Percentiles rank a stretch among this genome's conserved stretches.
These are phyloP conservation scores for Elaphurus davidianus DNA, from an alignment of 2,113 vertebrate genomes.

Conservation along the genomic window DNA sequence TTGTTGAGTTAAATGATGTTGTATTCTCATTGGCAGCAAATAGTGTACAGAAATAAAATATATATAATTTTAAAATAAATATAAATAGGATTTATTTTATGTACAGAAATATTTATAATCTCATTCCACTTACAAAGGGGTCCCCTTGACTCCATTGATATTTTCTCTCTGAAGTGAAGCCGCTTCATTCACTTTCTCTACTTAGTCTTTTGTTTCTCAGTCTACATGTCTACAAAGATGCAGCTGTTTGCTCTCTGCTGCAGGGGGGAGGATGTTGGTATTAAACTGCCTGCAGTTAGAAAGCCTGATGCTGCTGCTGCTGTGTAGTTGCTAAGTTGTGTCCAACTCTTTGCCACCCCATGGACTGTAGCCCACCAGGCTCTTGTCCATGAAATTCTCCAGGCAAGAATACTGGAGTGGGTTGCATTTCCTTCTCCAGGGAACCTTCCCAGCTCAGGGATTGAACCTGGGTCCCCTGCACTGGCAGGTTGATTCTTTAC, in stretches of 20 bases:
- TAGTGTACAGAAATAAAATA: accelerated
- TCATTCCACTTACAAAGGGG: neutral
- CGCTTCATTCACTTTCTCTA: accelerated
- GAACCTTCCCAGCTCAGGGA: neutral
- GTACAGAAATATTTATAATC: neutral
- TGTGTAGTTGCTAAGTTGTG: neutral
- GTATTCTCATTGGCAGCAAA: accelerated
- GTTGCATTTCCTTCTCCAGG: neutral
- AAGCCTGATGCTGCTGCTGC: neutral
- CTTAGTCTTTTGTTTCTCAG: too few species aligned
- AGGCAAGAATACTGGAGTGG: neutral
- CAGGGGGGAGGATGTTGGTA: neutral
- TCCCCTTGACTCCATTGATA: accelerated
- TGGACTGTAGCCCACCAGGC: neutral
- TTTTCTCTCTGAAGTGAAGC: neutral
- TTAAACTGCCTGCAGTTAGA: neutral
- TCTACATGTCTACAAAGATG: accelerated
- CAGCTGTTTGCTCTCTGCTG: neutral
- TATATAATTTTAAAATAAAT: accelerated
- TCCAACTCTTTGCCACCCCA: neutral
- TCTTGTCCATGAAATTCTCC: neutral
- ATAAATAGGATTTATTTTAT: neutral
- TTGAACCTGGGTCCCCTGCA: neutral
- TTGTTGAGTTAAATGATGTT: neutral
- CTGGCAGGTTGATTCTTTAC: neutral